Base-by-base conservation (phyloP, 2,888 invertebrate genomes). In the Nematopogon swammerdamellus region DNA sequence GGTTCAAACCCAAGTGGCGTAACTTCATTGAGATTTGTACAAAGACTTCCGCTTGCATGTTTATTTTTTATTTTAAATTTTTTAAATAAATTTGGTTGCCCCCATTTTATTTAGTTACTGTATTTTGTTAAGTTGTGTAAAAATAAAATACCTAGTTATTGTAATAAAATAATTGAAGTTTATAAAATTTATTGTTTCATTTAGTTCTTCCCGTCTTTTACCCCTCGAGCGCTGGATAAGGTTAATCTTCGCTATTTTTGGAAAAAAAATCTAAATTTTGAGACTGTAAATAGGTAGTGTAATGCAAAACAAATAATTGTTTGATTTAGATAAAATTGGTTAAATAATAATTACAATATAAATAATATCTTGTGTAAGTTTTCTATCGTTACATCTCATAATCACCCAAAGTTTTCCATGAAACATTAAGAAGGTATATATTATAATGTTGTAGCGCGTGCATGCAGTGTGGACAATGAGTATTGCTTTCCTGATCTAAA, bases 61-160 rank as follows among this genome's bases (percentile, higher is more conserved):
- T 61, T 67, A 65, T 62, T 25, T 47, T 44, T 56, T 56, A 63
- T 72, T 76, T 14, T 25, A 25, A n/a, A 6, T 36, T 36, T 36
- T 36, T 36, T 36, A 36, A 36, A 14, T 25, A 10, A 25, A 36
- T 36, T 74, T 69, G 72, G 68, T 76, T 74, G 72, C 69, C 65
- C n/a, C 67, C 70, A 71, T 74, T 79, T 67, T 73, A 75, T 72
- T 72, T 73, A 72, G 68, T 75, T 77, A 75, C 19, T n/a, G n/a
- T n/a, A n/a, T n/a, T 76, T 77, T 75, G 79, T 77, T 79, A 79
- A 77, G 79, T 79, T 79, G 77, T 79, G 75, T 79, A 77, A 74
- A 50, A 51, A 36, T 36, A 36, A 36, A 77, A 76, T 76, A 76
- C 60, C 70, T 79, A 79, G 79, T 74, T 76, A 69, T 36, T 36